Conservation (phyloP, 35 echinoderm and acorn worm species). For the Chiridota heheva region DNA sequence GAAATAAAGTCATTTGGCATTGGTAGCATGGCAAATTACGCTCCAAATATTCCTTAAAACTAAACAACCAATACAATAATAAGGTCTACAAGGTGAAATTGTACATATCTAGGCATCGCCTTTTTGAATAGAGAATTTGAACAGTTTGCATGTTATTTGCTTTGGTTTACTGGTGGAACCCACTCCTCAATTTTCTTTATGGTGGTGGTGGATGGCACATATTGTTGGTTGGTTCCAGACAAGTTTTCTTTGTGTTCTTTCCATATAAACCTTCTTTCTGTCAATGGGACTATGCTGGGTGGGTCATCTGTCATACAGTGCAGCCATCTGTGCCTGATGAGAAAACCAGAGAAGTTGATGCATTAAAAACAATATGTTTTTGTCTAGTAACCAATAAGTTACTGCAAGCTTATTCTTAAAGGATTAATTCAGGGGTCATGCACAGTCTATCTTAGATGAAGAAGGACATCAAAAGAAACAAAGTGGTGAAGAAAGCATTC, state of each 20-base stretch:
- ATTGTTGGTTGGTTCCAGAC: slow-evolving; percentile 74
- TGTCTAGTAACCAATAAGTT: neutral
- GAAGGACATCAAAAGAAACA: no score
- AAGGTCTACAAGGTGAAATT: no score
- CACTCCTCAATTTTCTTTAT: slow-evolving; percentile 85
- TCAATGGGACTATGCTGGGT: slow-evolving; percentile 68
- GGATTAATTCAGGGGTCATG: neutral
- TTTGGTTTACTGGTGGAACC: slow-evolving; percentile 89
- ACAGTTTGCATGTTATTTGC: no score
- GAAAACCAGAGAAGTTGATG: slow-evolving; percentile 1
- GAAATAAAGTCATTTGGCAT: no score
- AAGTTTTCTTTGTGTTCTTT: slow-evolving; percentile 79
- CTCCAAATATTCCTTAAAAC: no score
- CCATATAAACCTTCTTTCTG: slow-evolving; percentile 69
- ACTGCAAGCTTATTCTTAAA: neutral
- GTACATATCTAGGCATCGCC: no score
- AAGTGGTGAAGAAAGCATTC: no score
- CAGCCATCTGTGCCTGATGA: slow-evolving; percentile 96
- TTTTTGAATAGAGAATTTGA: no score
- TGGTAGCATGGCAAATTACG: no score
- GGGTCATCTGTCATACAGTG: slow-evolving; percentile 93
- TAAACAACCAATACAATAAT: no score
- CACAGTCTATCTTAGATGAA: no score
- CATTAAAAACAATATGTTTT: neutral
- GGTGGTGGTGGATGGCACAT: slow-evolving; percentile 78